Evolutionary conservation across 2,797 vertebrate species (phyloP), one percentile per base, ranked within the genome.

Genomic region (Mionectes olivaceus): DNA sequence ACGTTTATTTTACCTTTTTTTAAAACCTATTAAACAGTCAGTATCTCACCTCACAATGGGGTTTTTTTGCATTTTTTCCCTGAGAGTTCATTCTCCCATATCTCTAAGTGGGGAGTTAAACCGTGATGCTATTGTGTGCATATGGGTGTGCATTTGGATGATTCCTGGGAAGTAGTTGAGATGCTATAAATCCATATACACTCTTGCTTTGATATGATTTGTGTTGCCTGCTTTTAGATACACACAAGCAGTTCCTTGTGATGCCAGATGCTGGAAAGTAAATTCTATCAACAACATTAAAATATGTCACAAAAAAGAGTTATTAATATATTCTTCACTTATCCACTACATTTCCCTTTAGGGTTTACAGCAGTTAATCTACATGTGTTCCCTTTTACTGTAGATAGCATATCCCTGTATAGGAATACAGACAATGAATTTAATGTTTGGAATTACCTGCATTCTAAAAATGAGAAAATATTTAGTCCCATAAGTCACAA

Each of bases 111-210:
- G 9, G 16, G 9, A 4, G 3, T 64, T 83, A 52, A 35, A n/a
- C 11, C 1, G 2, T 16, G 14, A 11, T 60, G 18, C 9, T 87
- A 6, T 24, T 75, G 2, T 10, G 9, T 22, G 9, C 21, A 5
- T 18, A 8, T 0, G 1, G 41, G 4, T 7, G 3, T 61, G 30
- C 23, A 17, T 1, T 2, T 2, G 8, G 25, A 50, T 47, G 22
- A 52, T 57, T 73, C 61, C 35, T 47, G 8, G 68, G 55, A 84
- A 71, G 14, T 30, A 52, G 12, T 8, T 73, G 27, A 68, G 39
- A 11, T 43, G 18, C 12, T 39, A 5, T 39, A 71, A 87, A 92
- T 47, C 59, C 18, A 5, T n/a, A 39, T 21, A 10, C 73, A 1
- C 1, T 1, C 22, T 55, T 68, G 11, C 10, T 84, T 93, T 44